These are phyloP conservation scores for Cinara cedri DNA, from an alignment of 2,888 invertebrate species.

Conservation along the genomic window DNA sequence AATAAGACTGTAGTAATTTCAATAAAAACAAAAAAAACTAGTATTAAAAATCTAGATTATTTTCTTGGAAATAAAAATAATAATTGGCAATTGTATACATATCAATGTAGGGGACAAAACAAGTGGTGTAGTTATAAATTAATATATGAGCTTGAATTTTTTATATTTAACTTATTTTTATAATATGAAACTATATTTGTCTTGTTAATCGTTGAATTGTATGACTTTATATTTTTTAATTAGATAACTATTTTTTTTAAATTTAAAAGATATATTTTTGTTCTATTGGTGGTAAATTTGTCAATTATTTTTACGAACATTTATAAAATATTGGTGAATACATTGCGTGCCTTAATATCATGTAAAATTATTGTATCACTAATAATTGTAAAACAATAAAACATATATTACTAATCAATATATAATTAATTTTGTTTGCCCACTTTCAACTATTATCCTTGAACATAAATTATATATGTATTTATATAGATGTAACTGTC, in stretches of 20 bases:
- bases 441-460: not conserved
- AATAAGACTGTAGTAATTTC: no score
- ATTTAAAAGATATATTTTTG: conserved; percentile 1
- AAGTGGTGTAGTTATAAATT: conserved; percentile 11
- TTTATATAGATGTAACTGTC: not conserved
- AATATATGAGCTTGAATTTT: conserved; percentile 28
- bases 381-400: conserved; percentile 23
- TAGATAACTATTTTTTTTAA: conserved; percentile 4
- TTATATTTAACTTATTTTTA: conserved; percentile 15
- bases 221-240: not conserved
- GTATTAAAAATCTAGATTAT: not conserved
- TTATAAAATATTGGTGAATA: conserved; percentile 5
- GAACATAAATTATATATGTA: no score
- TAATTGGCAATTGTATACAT: not conserved
- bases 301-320: conserved; percentile 19
- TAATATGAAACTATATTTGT: not conserved
- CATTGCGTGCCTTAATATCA: conserved; percentile 41
- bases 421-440: not conserved
- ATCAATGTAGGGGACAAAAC: not conserved
- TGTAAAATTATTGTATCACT: not conserved
- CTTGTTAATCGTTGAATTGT: conserved; percentile 7
- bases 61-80: not conserved
- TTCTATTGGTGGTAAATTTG: not conserved
- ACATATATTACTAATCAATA: conserved; percentile 30
- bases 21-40: no score